These are phyloP conservation scores for Alcedo quadribrachys DNA, from an alignment of 2,797 vertebrate species.

Conservation along the genomic window DNA sequence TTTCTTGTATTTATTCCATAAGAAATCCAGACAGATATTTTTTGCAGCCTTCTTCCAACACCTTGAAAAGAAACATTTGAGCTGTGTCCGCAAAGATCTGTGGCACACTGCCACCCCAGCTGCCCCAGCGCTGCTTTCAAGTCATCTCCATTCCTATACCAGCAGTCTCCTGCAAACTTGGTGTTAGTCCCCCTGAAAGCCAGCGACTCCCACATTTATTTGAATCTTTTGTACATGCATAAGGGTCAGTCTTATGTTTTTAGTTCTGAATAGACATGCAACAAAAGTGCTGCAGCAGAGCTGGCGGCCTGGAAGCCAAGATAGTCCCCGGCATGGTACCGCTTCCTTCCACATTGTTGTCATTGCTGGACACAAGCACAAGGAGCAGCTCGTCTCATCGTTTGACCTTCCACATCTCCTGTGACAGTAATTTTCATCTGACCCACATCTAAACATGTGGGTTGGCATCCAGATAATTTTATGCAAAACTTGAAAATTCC, in stretches of 20 bases:
- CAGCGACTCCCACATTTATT: neutral
- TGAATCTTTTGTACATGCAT: neutral
- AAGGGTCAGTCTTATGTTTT: neutral
- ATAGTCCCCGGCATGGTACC: neutral
- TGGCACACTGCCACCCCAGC: neutral
- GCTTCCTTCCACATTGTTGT: slow-evolving; percentile 37
- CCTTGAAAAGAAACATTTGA: neutral
- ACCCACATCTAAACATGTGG: slow-evolving; percentile 1
- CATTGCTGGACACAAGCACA: neutral
- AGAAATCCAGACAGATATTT: neutral
- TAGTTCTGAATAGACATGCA: neutral
- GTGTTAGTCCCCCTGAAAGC: neutral
- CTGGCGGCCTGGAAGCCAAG: neutral
- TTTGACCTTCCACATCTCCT: slow-evolving; percentile 12
- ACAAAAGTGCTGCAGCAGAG: neutral
- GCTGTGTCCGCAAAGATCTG: neutral
- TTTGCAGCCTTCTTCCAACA: neutral
- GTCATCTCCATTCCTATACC: neutral
- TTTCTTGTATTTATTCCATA: neutral
- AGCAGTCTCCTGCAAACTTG: neutral
- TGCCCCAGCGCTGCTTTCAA: neutral
- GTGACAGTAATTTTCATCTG: slow-evolving; percentile 14
- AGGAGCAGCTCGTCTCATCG: neutral
- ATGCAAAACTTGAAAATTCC: slow-evolving; percentile 37
- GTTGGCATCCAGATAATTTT: slow-evolving; percentile 34